phyloP scores from a whole-genome alignment of 23 tunicate species.

The Ascidia mentula region DNA sequence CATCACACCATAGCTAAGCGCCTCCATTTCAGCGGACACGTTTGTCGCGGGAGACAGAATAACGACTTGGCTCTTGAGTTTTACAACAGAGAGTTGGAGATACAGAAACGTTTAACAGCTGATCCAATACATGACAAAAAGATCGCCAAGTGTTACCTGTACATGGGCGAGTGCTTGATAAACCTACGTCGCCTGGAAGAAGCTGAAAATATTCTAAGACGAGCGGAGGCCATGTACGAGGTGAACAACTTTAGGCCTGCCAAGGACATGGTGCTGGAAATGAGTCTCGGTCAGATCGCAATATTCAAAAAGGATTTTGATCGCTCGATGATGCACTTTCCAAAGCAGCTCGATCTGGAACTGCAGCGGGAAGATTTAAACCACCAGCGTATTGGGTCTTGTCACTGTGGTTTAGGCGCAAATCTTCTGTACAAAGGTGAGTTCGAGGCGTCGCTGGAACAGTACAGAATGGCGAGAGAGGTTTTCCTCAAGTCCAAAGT shows the following conservation, averaged over 20 bases:
- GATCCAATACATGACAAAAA: background rate
- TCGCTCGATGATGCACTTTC: background rate
- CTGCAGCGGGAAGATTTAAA: background rate
- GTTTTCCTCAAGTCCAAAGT: background rate
- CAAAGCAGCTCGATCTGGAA: background rate
- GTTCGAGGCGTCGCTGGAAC: background rate
- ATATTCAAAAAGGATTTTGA: background rate
- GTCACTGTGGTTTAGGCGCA: background rate
- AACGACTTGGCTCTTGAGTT: background rate
- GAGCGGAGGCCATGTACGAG: background rate
- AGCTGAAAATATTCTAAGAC: background rate
- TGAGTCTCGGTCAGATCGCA: background rate
- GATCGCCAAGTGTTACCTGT: background rate
- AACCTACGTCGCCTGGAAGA: background rate
- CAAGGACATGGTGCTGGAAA: background rate
- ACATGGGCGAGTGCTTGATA: background rate
- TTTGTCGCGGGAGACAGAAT: background rate
- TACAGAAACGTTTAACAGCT: background rate
- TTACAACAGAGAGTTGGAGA: background rate
- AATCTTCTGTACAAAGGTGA: background rate
- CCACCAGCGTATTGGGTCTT: background rate
- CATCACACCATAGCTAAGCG: conserved; percentile 1
- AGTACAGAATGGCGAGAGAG: background rate
- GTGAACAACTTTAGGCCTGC: background rate
- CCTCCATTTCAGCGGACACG: background rate